These are phyloP conservation scores for Stegostoma tigrinum DNA, from an alignment of 2,113 vertebrate genomes.

Conservation along the genomic window DNA sequence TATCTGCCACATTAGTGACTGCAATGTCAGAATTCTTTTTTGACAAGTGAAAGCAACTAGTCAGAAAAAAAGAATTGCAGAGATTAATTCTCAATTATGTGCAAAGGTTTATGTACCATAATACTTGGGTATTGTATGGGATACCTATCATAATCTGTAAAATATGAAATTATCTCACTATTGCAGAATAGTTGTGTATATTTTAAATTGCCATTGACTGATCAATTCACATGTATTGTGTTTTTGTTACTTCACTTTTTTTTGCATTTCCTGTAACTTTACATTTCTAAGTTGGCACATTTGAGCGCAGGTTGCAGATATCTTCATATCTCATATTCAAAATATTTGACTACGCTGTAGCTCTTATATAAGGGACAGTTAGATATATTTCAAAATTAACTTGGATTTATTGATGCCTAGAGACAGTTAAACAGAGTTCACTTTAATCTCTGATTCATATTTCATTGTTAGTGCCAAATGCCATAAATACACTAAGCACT, in stretches of 20 bases:
- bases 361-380: neutral
- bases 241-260: neutral
- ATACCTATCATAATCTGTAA: neutral
- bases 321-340: conserved; percentile 15
- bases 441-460: conserved; percentile 15
- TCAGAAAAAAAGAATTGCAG: neutral
- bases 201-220: neutral
- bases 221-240: neutral
- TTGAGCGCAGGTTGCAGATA: neutral
- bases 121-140: neutral
- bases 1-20: neutral
- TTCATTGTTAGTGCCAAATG: conserved; percentile 19
- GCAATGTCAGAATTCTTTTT: neutral
- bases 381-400: neutral
- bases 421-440: conserved; percentile 13
- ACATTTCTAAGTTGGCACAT: neutral
- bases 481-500: neutral
- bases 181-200: neutral
- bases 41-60: neutral
- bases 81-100: neutral
- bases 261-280: neutral
- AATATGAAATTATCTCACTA: neutral
- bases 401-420: conserved; percentile 28
- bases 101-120: too few relatives aligned
- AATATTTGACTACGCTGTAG: neutral